Percentiles rank a stretch among this genome's conserved stretches.
phyloP scores from a whole-genome alignment of 2,888 invertebrate species.

The Choreutis nemorana region DNA sequence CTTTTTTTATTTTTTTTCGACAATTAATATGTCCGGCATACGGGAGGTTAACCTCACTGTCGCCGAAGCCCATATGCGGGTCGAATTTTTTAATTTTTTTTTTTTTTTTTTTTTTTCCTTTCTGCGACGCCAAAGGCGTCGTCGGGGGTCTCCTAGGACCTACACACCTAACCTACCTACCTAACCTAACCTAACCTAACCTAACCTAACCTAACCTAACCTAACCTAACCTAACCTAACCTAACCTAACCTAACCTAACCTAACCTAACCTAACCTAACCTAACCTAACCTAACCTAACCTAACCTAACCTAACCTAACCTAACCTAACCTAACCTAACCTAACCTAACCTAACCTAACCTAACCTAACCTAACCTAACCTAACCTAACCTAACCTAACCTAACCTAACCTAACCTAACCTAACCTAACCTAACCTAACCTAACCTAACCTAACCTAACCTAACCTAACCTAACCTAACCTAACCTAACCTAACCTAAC shows the following conservation, averaged over 20 bases:
- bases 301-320: constrained; percentile 9
- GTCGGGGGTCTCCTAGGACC: no score
- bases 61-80: no score
- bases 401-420: constrained; percentile 4
- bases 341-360: constrained; percentile 12
- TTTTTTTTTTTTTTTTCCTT: no score
- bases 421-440: constrained; percentile 1
- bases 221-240: no score
- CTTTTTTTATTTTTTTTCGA: no score
- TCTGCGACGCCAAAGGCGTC: no score
- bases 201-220: no score
- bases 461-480: constrained; percentile 6
- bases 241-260: constrained; percentile 4
- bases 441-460: constrained; percentile 3
- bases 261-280: constrained; percentile 5
- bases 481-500: constrained; percentile 10
- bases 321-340: constrained; percentile 12
- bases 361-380: constrained; percentile 10
- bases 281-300: constrained; percentile 8
- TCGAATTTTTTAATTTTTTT: no score
- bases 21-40: no score
- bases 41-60: no score
- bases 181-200: no score
- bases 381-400: constrained; percentile 4
- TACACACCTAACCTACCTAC: no score